Conservation (phyloP, 2,888 invertebrate species). For the Drosophila cyrtoloma region DNA sequence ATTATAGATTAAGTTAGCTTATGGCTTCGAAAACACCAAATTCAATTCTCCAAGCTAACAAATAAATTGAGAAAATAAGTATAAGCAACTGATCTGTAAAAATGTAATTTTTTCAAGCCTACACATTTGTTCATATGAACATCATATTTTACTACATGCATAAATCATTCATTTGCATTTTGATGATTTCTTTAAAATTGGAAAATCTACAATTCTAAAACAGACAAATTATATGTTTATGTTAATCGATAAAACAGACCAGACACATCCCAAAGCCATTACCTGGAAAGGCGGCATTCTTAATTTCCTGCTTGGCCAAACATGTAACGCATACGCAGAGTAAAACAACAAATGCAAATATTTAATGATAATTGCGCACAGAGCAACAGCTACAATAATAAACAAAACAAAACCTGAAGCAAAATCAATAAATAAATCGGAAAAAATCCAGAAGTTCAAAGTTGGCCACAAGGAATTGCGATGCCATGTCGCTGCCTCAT, state of each 20-base stretch:
- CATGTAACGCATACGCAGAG: slow-evolving; percentile 71
- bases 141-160: not conserved
- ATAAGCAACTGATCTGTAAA: not conserved
- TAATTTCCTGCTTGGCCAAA: slow-evolving; percentile 62
- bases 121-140: not conserved
- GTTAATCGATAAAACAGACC: slow-evolving; percentile 6
- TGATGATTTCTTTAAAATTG: slow-evolving; percentile 32
- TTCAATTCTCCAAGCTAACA: not conserved
- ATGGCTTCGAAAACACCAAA: not conserved
- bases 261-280: slow-evolving; percentile 27
- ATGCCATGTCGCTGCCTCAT: slow-evolving; percentile 55
- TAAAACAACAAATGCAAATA: slow-evolving; percentile 70
- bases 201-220: not conserved
- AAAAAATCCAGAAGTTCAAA: slow-evolving; percentile 58
- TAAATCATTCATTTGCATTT: slow-evolving; percentile 7
- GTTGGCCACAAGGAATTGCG: slow-evolving; percentile 70
- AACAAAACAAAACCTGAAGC: slow-evolving; percentile 29
- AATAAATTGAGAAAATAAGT: not conserved
- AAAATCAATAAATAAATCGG: slow-evolving; percentile 51
- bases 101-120: not conserved
- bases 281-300: not conserved
- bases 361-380: slow-evolving; percentile 70
- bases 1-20: not conserved
- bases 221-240: slow-evolving; percentile 39
- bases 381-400: slow-evolving; percentile 35